Percentiles rank a stretch among this genome's conserved stretches.
Conservation (phyloP, 2,888 invertebrate genomes). For the Pyrrhosoma nymphula region DNA sequence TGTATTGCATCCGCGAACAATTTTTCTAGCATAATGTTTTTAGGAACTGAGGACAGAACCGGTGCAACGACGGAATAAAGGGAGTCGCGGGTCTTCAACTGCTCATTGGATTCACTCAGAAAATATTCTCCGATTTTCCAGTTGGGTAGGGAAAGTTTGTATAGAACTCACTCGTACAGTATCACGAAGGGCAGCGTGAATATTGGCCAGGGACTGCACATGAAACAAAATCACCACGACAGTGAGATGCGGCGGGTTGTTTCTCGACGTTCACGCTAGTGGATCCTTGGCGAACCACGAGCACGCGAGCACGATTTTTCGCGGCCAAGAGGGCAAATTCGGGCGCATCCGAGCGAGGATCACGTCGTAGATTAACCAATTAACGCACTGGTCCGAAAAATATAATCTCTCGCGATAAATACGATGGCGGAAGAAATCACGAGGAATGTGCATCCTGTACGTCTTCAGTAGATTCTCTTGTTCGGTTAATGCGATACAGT, state of each 20-base stretch:
- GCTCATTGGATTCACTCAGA: too few relatives aligned
- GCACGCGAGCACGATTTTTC: background rate
- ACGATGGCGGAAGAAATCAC: background rate
- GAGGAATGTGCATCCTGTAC: background rate
- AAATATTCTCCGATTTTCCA: too few relatives aligned
- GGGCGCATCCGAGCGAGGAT: background rate
- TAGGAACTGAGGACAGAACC: too few relatives aligned
- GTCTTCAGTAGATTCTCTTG: background rate
- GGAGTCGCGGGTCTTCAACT: too few relatives aligned
- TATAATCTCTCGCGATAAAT: background rate
- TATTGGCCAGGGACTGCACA: too few relatives aligned
- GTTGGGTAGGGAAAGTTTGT: too few relatives aligned
- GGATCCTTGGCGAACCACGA: background rate
- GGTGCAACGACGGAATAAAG: too few relatives aligned
- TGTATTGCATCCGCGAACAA: too few relatives aligned
- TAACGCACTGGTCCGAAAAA: background rate
- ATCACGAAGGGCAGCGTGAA: too few relatives aligned
- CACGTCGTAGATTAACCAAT: background rate
- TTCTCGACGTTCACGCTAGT: background rate
- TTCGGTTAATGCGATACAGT: background rate
- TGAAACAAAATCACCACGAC: background rate
- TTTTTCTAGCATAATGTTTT: too few relatives aligned
- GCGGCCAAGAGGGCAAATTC: background rate
- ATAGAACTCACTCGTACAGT: too few relatives aligned
- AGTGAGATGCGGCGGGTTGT: background rate